phyloP scores from a whole-genome alignment of 2,888 invertebrate species.

The Drosophila kuntzei region DNA sequence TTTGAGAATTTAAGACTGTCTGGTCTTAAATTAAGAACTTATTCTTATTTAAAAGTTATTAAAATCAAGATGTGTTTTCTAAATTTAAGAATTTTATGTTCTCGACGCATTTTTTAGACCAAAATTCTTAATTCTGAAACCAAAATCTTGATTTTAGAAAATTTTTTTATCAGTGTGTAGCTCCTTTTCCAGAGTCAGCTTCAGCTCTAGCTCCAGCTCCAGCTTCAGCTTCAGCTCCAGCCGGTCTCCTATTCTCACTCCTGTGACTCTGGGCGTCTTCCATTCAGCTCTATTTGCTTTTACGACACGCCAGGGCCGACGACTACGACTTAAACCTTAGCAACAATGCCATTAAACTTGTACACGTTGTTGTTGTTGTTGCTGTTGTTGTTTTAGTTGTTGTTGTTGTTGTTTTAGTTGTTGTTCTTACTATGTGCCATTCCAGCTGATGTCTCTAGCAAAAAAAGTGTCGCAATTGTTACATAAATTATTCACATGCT shows the following conservation, averaged over 20 bases:
- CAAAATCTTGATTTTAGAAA: too few species aligned
- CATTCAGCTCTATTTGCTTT: constrained; percentile 75
- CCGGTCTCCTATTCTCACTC: not conserved
- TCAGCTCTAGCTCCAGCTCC: not conserved
- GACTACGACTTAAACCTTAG: constrained; percentile 51
- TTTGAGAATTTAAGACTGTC: too few species aligned
- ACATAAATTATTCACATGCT: constrained; percentile 77
- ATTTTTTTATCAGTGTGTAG: too few species aligned
- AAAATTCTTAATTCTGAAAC: too few species aligned
- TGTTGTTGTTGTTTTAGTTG: constrained; percentile 9
- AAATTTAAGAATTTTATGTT: too few species aligned
- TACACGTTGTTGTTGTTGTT: constrained; percentile 31
- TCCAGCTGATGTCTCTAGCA: constrained; percentile 12
- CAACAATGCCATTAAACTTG: constrained; percentile 80
- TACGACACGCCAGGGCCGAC: constrained; percentile 71
- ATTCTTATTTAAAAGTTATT: too few species aligned
- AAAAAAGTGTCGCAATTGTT: constrained; percentile 79
- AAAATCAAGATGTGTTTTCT: too few species aligned
- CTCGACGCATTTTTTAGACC: too few species aligned
- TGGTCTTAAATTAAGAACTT: too few species aligned
- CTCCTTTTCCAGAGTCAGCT: not conserved
- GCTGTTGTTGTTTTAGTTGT: constrained; percentile 19
- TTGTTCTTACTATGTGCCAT: not conserved
- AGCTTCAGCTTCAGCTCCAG: not conserved
- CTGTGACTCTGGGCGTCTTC: constrained; percentile 9